Percentiles rank a stretch among this genome's conserved stretches.
phyloP scores from a whole-genome alignment of 30 jellyfish, hydroid and myxozoan genomes.

The Chironex yamaguchii region DNA sequence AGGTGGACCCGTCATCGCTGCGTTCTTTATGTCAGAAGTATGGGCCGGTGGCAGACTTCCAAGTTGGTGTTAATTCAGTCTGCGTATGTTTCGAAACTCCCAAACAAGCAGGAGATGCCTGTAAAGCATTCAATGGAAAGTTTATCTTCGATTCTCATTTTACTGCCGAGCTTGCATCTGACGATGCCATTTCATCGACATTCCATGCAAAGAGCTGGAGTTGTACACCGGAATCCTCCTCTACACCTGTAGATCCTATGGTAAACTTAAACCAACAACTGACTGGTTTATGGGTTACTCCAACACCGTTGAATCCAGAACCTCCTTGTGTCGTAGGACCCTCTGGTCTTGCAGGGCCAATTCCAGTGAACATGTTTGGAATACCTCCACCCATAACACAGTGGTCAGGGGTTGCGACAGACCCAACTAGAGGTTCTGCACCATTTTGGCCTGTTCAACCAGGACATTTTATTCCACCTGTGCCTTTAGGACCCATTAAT shows the following conservation, averaged over 20 bases:
- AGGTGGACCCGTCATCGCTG: conserved; percentile 80
- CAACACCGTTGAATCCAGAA: conserved; percentile 63
- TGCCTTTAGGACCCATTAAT: not conserved
- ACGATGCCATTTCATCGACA: conserved; percentile 35
- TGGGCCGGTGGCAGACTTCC: conserved; percentile 73
- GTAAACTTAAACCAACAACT: conserved; percentile 59
- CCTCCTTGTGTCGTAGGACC: conserved; percentile 44
- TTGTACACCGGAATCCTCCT: conserved; percentile 7
- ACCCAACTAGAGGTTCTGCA: conserved; percentile 53
- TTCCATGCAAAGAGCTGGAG: conserved; percentile 15
- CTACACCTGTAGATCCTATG: conserved; percentile 51
- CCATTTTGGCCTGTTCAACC: conserved; percentile 71
- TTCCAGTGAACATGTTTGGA: conserved; percentile 65
- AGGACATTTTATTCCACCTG: conserved; percentile 15
- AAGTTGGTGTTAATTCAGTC: conserved; percentile 52
- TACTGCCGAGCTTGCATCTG: conserved; percentile 66
- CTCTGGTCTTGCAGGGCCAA: conserved; percentile 58
- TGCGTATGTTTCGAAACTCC: conserved; percentile 74
- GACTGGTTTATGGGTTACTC: conserved; percentile 53
- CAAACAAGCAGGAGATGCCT: conserved; percentile 78
- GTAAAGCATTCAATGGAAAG: conserved; percentile 78
- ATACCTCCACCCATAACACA: conserved; percentile 58
- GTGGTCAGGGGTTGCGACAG: conserved; percentile 64
- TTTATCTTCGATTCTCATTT: conserved; percentile 68
- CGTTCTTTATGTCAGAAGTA: conserved; percentile 76